Conservation (phyloP, 2,888 invertebrate species). For the Chaetogeoica ovagalla region DNA sequence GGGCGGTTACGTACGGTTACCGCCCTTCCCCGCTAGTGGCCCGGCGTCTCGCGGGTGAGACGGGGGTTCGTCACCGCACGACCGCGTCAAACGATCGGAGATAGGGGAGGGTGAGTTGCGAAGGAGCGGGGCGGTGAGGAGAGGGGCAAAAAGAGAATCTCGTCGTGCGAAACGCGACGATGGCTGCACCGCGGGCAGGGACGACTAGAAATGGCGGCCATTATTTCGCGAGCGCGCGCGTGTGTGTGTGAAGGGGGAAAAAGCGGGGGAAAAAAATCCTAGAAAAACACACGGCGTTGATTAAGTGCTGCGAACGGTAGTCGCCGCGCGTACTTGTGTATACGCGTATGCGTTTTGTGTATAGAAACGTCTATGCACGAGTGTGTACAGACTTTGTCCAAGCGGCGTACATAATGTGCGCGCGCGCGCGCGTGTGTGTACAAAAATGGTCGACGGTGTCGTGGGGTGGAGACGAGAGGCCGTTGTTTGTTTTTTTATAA, state of each 20-base stretch:
- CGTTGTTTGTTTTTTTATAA: not conserved
- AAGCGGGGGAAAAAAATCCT: too few relatives aligned
- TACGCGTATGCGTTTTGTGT: too few relatives aligned
- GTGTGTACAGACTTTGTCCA: too few relatives aligned
- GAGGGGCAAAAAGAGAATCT: not conserved
- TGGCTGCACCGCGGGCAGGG: not conserved
- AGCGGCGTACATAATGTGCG: not conserved
- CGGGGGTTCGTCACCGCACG: not conserved
- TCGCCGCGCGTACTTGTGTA: too few relatives aligned
- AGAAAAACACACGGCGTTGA: too few relatives aligned
- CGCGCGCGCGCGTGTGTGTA: not conserved
- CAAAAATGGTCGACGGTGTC: too few relatives aligned
- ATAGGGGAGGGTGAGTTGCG: too few relatives aligned
- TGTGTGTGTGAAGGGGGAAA: not conserved
- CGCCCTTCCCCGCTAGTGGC: not conserved
- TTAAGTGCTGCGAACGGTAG: too few relatives aligned
- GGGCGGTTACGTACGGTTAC: conserved; percentile 26
- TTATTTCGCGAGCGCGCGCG: not conserved
- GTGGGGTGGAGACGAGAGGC: too few relatives aligned
- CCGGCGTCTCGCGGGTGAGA: too few relatives aligned
- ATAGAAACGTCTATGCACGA: too few relatives aligned
- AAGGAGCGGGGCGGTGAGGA: not conserved
- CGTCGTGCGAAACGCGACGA: not conserved
- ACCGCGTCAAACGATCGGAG: too few relatives aligned
- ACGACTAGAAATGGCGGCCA: conserved; percentile 25